These are phyloP conservation scores for Subacronicta megacephala DNA, from an alignment of 2,888 invertebrate species.

Conservation along the genomic window DNA sequence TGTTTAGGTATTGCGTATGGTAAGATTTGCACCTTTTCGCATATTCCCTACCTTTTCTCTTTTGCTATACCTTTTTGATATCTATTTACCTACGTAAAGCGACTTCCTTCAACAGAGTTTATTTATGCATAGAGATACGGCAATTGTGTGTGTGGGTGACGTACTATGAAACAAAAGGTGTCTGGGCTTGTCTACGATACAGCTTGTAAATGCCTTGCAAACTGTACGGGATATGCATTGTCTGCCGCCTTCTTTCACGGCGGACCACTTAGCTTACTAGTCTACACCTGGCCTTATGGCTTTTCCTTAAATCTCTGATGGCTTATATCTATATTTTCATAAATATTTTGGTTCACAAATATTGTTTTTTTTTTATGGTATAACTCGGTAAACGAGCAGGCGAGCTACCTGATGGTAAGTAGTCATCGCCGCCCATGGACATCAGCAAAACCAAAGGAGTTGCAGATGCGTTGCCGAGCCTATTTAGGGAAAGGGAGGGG, in stretches of 20 bases:
- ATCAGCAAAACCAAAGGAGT: no score
- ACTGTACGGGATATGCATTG: conserved; percentile 64
- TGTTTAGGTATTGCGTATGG: no score
- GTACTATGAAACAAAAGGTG: conserved; percentile 67
- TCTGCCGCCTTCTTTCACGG: conserved; percentile 71
- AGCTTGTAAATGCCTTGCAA: conserved; percentile 58
- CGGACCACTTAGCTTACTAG: conserved; percentile 38
- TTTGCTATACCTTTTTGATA: background rate
- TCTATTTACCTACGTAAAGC: background rate
- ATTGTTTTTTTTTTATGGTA: no score
- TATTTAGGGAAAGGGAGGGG: no score
- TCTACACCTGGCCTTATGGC: conserved; percentile 18
- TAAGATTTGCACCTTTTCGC: no score
- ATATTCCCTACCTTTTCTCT: no score
- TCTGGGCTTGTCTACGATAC: conserved; percentile 60
- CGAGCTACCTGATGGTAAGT: no score
- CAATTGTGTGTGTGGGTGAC: conserved; percentile 38
- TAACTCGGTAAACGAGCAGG: no score
- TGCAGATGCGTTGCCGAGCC: no score
- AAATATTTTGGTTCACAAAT: conserved; percentile 15
- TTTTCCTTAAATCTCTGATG: conserved; percentile 8
- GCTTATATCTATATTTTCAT: conserved; percentile 24
- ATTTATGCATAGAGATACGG: conserved; percentile 24
- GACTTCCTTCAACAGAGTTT: conserved; percentile 1
- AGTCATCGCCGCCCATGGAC: no score